Evolutionary conservation across 1,140 invertebrate genomes (phyloP).

Genomic region (Pseudomyrmex cubaensis): DNA sequence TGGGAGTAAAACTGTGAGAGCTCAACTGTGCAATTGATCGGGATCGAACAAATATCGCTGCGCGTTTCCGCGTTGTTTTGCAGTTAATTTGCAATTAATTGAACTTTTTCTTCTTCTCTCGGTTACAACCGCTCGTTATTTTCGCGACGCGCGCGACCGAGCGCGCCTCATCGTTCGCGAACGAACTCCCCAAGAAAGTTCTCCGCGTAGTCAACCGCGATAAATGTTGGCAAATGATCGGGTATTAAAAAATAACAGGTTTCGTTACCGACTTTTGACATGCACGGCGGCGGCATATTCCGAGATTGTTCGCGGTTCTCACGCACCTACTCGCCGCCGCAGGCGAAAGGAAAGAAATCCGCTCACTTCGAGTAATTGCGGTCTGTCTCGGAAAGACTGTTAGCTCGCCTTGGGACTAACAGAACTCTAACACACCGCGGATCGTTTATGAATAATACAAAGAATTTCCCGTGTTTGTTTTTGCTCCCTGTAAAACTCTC

Average conservation of each 20-base stretch:
- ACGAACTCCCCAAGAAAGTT: neutral
- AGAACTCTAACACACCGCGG: slow-evolving; percentile 35
- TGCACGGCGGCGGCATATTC: slow-evolving; percentile 20
- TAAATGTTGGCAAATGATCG: slow-evolving; percentile 25
- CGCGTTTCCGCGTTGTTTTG: too few species aligned
- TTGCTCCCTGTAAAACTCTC: too few species aligned
- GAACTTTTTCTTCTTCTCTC: too few species aligned
- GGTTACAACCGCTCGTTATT: too few species aligned
- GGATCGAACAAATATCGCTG: too few species aligned
- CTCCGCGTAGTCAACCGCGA: neutral
- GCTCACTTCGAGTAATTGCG: slow-evolving; percentile 68
- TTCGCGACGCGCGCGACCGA: too few species aligned
- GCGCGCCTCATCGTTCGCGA: too few species aligned
- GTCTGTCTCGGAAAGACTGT: slow-evolving; percentile 36
- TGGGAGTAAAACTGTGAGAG: too few species aligned
- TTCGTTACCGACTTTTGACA: slow-evolving; percentile 52
- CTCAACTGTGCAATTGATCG: too few species aligned
- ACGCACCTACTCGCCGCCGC: slow-evolving; percentile 48
- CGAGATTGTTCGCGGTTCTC: slow-evolving; percentile 60
- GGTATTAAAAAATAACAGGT: slow-evolving; percentile 57
- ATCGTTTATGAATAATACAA: slow-evolving; percentile 1
- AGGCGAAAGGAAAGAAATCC: slow-evolving; percentile 65
- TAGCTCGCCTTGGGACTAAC: slow-evolving; percentile 36
- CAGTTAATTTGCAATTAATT: too few species aligned
- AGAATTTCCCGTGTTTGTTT: neutral